phyloP scores from a whole-genome alignment of 2,113 vertebrate genomes.

The Petromus typicus region DNA sequence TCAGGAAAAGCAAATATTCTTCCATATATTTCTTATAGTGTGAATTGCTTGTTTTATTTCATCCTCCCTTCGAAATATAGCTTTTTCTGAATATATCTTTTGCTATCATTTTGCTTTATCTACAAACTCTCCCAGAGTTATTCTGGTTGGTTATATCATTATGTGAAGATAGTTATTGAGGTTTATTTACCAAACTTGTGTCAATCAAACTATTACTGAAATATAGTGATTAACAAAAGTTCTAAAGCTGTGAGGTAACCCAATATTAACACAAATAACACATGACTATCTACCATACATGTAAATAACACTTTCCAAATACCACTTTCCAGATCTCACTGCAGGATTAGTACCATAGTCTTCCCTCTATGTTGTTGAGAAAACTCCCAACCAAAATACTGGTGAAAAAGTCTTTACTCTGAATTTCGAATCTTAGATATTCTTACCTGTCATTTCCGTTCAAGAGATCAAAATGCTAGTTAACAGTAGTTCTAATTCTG shows the following conservation, averaged over 20 bases:
- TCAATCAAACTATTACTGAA: not conserved
- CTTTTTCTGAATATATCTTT: not conserved
- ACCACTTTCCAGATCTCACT: not conserved
- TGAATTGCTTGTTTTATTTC: slow-evolving; percentile 13
- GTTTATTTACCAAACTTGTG: not conserved
- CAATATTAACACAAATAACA: not conserved
- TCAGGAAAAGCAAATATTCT: not conserved
- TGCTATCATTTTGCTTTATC: not conserved
- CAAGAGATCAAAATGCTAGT: slow-evolving; percentile 12
- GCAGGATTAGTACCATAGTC: not conserved
- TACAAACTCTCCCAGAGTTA: not conserved
- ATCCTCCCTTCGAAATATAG: not conserved
- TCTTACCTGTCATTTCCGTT: not conserved
- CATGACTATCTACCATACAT: not conserved
- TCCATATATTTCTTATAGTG: not conserved
- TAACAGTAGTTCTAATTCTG: not conserved
- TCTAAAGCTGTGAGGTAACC: not conserved
- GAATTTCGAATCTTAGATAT: not conserved
- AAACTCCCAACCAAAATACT: not conserved
- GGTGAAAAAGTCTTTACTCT: not conserved
- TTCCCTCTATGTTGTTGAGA: not conserved
- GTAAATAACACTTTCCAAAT: not conserved
- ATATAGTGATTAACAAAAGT: not conserved
- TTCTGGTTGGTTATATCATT: not conserved
- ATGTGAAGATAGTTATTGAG: not conserved